Evolutionary conservation across 1,140 invertebrate species (phyloP).

Genomic region (Battus philenor): DNA sequence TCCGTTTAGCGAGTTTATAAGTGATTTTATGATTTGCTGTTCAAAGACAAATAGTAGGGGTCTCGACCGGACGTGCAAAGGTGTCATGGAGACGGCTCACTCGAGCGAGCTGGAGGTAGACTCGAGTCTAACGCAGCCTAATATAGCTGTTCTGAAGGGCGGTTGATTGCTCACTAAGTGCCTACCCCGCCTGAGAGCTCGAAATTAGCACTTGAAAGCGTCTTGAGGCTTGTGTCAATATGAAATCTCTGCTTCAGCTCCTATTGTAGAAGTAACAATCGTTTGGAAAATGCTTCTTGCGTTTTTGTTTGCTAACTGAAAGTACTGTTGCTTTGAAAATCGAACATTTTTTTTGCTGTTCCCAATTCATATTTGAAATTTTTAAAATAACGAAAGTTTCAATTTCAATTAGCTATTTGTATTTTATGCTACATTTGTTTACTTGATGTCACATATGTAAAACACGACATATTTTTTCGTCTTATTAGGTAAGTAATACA

Average conservation of each 20-base stretch:
- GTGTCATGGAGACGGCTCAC: slow-evolving; percentile 51
- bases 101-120: slow-evolving; percentile 25
- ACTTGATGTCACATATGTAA: too few relatives aligned
- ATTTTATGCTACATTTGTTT: too few relatives aligned
- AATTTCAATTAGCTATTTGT: too few relatives aligned
- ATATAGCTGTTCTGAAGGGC: slow-evolving; percentile 29
- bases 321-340: slow-evolving; percentile 5
- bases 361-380: too few relatives aligned
- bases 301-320: slow-evolving; percentile 4
- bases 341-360: neutral
- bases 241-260: slow-evolving; percentile 17
- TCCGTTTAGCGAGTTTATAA: too few relatives aligned
- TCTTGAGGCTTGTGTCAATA: slow-evolving; percentile 19
- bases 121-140: slow-evolving; percentile 31
- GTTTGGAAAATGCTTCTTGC: too few relatives aligned
- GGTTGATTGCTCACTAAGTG: slow-evolving; percentile 42
- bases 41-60: slow-evolving; percentile 19
- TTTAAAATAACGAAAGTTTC: too few relatives aligned
- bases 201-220: slow-evolving; percentile 40
- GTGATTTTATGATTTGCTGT: too few relatives aligned
- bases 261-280: slow-evolving; percentile 3
- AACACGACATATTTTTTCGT: too few relatives aligned
- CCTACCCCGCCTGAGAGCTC: slow-evolving; percentile 31
- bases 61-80: slow-evolving; percentile 30
- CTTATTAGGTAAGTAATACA: too few relatives aligned